These are phyloP conservation scores for Smutsia temminckii DNA, from an alignment of 2,797 vertebrate genomes.

Conservation along the genomic window DNA sequence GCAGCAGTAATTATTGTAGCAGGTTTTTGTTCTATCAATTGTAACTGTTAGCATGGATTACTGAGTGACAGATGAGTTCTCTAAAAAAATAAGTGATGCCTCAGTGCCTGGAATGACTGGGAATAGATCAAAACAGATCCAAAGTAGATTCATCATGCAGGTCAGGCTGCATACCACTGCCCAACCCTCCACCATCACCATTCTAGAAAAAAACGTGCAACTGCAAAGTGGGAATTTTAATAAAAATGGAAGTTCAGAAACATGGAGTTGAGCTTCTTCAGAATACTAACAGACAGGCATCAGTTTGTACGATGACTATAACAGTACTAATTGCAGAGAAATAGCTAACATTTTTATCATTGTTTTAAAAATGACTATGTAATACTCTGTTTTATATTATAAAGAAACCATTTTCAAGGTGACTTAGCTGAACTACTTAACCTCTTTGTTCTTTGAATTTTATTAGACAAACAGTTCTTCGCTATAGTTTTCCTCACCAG, in stretches of 20 bases:
- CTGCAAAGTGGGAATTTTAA: slow-evolving; percentile 2
- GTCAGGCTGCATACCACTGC: neutral
- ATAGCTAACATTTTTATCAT: neutral
- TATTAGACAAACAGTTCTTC: neutral
- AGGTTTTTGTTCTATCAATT: neutral
- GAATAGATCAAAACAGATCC: neutral
- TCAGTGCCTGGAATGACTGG: neutral
- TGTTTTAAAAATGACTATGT: slow-evolving; percentile 24
- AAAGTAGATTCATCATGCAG: neutral
- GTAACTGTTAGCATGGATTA: neutral
- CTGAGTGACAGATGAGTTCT: neutral
- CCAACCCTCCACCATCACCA: neutral
- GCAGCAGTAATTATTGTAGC: neutral
- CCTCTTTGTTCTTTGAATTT: slow-evolving; percentile 31
- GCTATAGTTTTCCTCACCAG: neutral
- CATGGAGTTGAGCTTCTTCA: neutral
- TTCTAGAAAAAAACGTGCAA: neutral
- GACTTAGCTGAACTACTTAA: neutral
- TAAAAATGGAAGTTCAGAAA: slow-evolving; percentile 28
- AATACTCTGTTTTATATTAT: slow-evolving; percentile 4
- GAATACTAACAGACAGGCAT: neutral
- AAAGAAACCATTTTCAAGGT: slow-evolving; percentile 38
- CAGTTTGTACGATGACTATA: neutral
- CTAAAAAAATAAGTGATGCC: neutral
- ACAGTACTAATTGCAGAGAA: neutral